Evolutionary conservation across 2,888 invertebrate genomes (phyloP).

Genomic region (Taenaris catops): DNA sequence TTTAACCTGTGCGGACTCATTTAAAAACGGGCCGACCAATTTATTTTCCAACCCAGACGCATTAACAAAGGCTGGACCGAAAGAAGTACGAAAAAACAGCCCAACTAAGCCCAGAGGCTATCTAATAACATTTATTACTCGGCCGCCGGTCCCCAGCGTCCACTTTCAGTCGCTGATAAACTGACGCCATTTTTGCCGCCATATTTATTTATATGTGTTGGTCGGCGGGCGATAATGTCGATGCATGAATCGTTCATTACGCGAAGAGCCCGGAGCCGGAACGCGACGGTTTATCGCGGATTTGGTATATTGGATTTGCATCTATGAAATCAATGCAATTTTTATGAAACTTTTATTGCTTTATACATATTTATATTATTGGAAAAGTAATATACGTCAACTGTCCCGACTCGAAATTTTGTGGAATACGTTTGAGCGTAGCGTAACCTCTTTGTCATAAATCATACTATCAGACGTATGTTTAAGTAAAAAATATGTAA

Average conservation of each 20-base stretch:
- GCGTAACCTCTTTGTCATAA: no score
- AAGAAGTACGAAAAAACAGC: constrained; percentile 63
- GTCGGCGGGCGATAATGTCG: constrained; percentile 59
- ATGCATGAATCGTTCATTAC: constrained; percentile 58
- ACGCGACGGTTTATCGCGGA: constrained; percentile 30
- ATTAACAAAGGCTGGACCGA: constrained; percentile 71
- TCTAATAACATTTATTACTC: constrained; percentile 80
- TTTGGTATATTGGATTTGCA: constrained; percentile 30
- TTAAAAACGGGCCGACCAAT: constrained; percentile 59
- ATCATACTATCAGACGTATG: no score
- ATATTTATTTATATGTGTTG: constrained; percentile 78
- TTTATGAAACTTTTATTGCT: no score
- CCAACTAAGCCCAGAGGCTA: constrained; percentile 76
- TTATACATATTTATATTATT: no score
- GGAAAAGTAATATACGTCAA: no score
- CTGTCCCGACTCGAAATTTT: no score
- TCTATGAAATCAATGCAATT: constrained; percentile 15
- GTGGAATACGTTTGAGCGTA: no score
- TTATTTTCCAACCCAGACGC: constrained; percentile 70
- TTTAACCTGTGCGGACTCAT: constrained; percentile 37
- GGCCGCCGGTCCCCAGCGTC: constrained; percentile 70
- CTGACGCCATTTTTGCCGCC: constrained; percentile 76
- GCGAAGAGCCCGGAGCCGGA: constrained; percentile 31
- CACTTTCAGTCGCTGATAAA: constrained; percentile 78
- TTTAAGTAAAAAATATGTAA: no score